Percentiles rank a stretch among this genome's conserved stretches.
phyloP scores from a whole-genome alignment of 2,113 vertebrate genomes.

The Lipophrys pholis region DNA sequence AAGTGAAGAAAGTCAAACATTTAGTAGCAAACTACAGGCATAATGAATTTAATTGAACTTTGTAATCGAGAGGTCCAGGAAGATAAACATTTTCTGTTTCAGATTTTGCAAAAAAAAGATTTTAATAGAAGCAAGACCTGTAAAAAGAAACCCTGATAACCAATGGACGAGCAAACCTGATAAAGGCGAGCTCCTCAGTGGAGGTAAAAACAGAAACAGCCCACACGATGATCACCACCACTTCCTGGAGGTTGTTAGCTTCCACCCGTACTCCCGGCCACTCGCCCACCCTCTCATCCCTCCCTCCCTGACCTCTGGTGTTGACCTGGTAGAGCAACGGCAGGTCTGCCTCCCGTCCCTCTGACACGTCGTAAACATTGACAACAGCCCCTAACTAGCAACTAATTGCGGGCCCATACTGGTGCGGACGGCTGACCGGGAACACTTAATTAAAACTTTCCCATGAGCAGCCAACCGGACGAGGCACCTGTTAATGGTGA shows the following conservation, averaged over 20 bases:
- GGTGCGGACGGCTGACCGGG: slow-evolving; percentile 30
- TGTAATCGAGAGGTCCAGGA: too few relatives aligned
- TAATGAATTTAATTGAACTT: too few relatives aligned
- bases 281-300: neutral
- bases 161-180: slow-evolving; percentile 1
- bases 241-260: slow-evolving; percentile 60
- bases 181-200: neutral
- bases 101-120: too few relatives aligned
- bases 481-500: slow-evolving; percentile 79
- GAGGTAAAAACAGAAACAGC: slow-evolving; percentile 27
- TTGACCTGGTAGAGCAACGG: slow-evolving; percentile 54
- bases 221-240: slow-evolving; percentile 50
- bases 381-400: slow-evolving; percentile 67
- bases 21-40: too few relatives aligned
- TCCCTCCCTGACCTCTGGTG: slow-evolving; percentile 57
- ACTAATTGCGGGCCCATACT: slow-evolving; percentile 63
- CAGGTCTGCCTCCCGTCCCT: slow-evolving; percentile 62
- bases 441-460: slow-evolving; percentile 71
- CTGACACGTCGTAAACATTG: slow-evolving; percentile 77
- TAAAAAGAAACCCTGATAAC: neutral
- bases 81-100: too few relatives aligned
- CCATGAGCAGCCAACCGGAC: slow-evolving; percentile 63
- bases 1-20: too few relatives aligned
- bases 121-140: too few relatives aligned
- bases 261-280: slow-evolving; percentile 22